phyloP scores from a whole-genome alignment of 1,140 invertebrate genomes.

The Drosophila equinoxialis region DNA sequence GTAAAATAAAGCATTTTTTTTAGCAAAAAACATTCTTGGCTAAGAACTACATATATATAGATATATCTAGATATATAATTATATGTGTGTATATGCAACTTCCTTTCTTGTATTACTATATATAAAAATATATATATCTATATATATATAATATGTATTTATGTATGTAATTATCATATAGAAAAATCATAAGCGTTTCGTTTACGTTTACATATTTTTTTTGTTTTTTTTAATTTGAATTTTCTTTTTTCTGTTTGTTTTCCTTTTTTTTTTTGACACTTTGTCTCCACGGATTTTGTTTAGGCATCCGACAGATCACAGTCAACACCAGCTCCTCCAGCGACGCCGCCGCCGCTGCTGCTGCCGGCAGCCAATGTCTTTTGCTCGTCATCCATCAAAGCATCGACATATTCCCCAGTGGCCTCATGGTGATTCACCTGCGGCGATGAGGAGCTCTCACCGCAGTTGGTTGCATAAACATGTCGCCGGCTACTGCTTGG shows the following conservation, averaged over 20 bases:
- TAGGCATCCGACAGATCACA: slow-evolving; percentile 80
- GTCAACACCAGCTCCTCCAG: slow-evolving; percentile 37
- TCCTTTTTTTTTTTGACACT: slow-evolving; percentile 30
- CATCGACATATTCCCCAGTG: slow-evolving; percentile 59
- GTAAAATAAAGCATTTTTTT: slow-evolving; percentile 47
- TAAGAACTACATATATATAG: slow-evolving; percentile 35
- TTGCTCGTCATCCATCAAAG: slow-evolving; percentile 70
- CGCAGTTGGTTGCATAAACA: slow-evolving; percentile 81
- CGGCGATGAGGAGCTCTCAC: slow-evolving; percentile 76
- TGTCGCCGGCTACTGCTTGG: slow-evolving; percentile 63
- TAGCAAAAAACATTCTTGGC: slow-evolving; percentile 49
- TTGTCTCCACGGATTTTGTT: slow-evolving; percentile 13
- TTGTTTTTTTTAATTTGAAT: slow-evolving; percentile 31
- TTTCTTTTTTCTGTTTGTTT: slow-evolving; percentile 42
- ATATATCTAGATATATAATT: slow-evolving; percentile 42
- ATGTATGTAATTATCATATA: slow-evolving; percentile 31
- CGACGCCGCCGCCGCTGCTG: slow-evolving; percentile 24
- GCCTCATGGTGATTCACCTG: slow-evolving; percentile 77
- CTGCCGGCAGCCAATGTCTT: slow-evolving; percentile 45
- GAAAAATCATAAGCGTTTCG: slow-evolving; percentile 74
- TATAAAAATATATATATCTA: slow-evolving; percentile 53
- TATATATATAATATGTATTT: slow-evolving; percentile 31
- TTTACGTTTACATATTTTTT: slow-evolving; percentile 64
- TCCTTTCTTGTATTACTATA: slow-evolving; percentile 39
- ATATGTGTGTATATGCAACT: slow-evolving; percentile 38